Conservation (phyloP, 2,797 vertebrate species). For the Tarsius wallacei region DNA sequence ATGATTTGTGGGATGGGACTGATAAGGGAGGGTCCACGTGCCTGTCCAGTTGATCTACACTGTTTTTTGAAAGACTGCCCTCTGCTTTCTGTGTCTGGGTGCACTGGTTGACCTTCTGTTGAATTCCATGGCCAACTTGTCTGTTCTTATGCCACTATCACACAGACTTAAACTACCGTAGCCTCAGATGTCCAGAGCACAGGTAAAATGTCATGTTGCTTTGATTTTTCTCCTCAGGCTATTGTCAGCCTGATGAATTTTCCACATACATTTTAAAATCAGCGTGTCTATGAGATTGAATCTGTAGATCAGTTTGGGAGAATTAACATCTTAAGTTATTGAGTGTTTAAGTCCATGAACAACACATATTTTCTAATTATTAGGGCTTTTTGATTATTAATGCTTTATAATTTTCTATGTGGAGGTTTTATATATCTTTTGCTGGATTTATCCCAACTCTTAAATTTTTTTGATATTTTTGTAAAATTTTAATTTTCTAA, state of each 20-base stretch:
- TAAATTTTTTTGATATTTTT: background rate
- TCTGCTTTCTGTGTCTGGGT: background rate
- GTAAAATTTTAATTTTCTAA: background rate
- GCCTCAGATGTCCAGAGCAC: accelerated
- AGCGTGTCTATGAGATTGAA: background rate
- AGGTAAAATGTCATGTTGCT: background rate
- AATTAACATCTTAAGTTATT: background rate
- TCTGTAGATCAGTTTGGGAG: background rate
- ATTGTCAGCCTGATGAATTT: background rate
- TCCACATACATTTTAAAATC: background rate
- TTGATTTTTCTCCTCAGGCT: background rate
- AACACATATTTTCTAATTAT: background rate
- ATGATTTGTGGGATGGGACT: background rate
- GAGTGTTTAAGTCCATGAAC: background rate
- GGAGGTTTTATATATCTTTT: background rate
- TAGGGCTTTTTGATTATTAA: background rate
- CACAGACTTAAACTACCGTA: accelerated
- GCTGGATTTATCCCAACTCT: background rate
- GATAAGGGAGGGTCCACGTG: too few species aligned
- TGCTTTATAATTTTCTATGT: background rate
- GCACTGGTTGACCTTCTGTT: background rate
- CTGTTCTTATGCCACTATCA: background rate
- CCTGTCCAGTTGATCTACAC: accelerated
- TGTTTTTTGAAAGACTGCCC: background rate
- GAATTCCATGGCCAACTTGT: accelerated